Evolutionary conservation across 2,113 vertebrate species (phyloP).

Genomic region (Carassius carassius): DNA sequence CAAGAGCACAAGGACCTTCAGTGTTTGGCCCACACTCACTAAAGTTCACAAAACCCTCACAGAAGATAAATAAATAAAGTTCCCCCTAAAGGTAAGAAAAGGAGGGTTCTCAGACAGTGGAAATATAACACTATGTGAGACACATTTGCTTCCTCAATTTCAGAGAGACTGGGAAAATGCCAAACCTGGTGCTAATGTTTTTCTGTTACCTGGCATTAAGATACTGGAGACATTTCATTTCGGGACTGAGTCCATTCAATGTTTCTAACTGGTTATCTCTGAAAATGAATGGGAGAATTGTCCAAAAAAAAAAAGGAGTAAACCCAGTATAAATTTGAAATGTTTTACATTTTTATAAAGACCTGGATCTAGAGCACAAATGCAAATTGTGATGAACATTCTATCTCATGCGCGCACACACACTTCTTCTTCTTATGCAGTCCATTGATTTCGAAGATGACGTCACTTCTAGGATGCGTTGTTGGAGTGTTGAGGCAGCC

Average conservation of each 20-base stretch:
- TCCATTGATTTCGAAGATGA: no score
- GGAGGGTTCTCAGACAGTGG: neutral
- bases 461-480: no score
- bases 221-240: slow-evolving; percentile 87
- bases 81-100: slow-evolving; percentile 63
- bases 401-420: no score
- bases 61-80: slow-evolving; percentile 64
- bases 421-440: no score
- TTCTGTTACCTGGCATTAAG: slow-evolving; percentile 78
- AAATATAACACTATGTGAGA: neutral
- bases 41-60: slow-evolving; percentile 59
- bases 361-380: no score
- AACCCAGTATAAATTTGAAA: no score
- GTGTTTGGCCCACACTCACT: slow-evolving; percentile 62
- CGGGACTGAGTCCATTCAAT: slow-evolving; percentile 80
- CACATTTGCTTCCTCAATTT: neutral
- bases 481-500: no score
- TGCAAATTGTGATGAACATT: no score
- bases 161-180: neutral
- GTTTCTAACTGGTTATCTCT: slow-evolving; percentile 85
- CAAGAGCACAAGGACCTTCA: slow-evolving; percentile 80
- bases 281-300: no score
- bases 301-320: no score
- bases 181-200: neutral
- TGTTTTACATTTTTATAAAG: no score